Conservation (phyloP, 2,113 vertebrate species). For the Cepphus grylle region DNA sequence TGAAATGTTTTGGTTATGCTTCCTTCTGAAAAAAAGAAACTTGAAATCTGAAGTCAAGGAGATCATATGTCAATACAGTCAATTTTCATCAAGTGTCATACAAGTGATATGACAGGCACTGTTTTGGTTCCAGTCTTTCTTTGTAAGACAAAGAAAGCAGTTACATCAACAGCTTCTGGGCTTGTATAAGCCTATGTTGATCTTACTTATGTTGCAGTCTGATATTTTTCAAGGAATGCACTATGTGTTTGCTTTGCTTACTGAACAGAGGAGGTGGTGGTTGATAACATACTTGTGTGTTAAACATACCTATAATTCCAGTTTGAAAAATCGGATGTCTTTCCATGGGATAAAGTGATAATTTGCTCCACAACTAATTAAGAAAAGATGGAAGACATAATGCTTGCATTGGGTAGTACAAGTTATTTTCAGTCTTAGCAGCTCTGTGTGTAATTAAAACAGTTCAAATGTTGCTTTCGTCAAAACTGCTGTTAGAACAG, state of each 20-base stretch:
- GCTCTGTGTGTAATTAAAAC: constrained; percentile 63
- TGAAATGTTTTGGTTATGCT: not conserved
- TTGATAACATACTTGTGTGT: not conserved
- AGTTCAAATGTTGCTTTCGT: constrained; percentile 60
- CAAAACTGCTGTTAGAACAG: constrained; percentile 50
- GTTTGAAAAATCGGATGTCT: not conserved
- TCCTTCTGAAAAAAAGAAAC: not conserved
- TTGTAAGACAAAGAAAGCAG: not conserved
- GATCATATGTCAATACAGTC: rapidly evolving
- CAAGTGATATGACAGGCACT: not conserved
- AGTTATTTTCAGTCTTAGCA: constrained; percentile 59
- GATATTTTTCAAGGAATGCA: not conserved
- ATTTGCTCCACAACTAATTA: constrained; percentile 21
- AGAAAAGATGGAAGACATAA: not conserved
- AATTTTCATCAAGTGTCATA: not conserved
- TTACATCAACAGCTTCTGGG: not conserved
- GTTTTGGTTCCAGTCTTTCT: not conserved
- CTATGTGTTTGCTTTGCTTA: not conserved
- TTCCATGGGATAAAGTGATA: constrained; percentile 8
- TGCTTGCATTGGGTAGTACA: not conserved
- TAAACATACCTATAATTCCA: constrained; percentile 23
- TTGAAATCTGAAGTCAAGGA: not conserved
- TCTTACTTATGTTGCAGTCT: not conserved
- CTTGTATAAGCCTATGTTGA: not conserved
- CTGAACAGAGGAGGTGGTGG: not conserved